These are phyloP conservation scores for Myotis yumanensis DNA, from an alignment of 2,113 vertebrate genomes.

Conservation along the genomic window DNA sequence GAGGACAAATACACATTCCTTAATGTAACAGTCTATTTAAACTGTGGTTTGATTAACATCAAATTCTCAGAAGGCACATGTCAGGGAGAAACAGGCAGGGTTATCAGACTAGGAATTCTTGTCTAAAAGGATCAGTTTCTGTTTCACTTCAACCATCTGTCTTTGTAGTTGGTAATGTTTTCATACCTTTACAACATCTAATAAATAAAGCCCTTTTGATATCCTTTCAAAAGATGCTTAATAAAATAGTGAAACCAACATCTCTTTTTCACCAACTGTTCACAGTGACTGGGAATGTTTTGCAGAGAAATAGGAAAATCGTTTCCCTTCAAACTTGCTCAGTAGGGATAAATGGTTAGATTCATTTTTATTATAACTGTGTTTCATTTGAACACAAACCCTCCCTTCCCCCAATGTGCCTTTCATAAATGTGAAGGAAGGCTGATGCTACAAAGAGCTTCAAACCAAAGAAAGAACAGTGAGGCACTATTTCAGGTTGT, in stretches of 20 bases:
- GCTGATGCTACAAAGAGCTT: constrained; percentile 18
- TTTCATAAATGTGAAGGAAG: constrained; percentile 22
- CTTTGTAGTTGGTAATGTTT: constrained; percentile 74
- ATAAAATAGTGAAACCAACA: constrained; percentile 47
- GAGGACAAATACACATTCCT: constrained; percentile 58
- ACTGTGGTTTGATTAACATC: constrained; percentile 63
- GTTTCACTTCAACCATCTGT: constrained; percentile 60
- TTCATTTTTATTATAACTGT: background rate
- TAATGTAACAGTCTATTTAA: constrained; percentile 61
- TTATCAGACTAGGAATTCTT: constrained; percentile 71
- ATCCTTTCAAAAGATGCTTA: constrained; percentile 69
- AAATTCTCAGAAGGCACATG: constrained; percentile 52
- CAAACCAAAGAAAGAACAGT: constrained; percentile 2
- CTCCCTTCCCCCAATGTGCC: background rate
- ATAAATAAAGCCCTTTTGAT: constrained; percentile 69
- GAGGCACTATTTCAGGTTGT: background rate
- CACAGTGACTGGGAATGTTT: background rate
- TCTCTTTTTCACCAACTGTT: background rate
- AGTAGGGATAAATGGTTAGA: constrained; percentile 40
- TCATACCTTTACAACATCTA: constrained; percentile 65
- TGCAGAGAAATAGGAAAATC: constrained; percentile 55
- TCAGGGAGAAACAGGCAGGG: constrained; percentile 49
- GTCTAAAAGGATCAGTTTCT: constrained; percentile 68
- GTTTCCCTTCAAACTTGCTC: constrained; percentile 47
- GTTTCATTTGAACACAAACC: constrained; percentile 51